phyloP scores from a whole-genome alignment of 2,888 invertebrate species.

The Leucophenga montana region DNA sequence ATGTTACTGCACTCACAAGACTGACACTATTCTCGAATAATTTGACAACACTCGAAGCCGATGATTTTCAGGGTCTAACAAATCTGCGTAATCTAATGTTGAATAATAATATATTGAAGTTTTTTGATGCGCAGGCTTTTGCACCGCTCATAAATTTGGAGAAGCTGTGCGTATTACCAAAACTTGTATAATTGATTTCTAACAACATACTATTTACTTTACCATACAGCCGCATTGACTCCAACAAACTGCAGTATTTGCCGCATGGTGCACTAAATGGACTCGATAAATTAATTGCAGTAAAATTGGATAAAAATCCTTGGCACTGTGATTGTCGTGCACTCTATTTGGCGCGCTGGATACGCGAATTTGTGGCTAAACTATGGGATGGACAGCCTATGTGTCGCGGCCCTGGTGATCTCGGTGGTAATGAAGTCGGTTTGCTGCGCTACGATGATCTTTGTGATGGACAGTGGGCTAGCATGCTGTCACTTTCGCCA shows the following conservation, averaged over 20 bases:
- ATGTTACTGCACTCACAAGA: conserved; percentile 72
- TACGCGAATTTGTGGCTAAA: conserved; percentile 73
- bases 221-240: conserved; percentile 74
- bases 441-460: conserved; percentile 78
- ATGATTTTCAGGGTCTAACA: conserved; percentile 74
- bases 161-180: conserved; percentile 73
- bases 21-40: conserved; percentile 77
- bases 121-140: conserved; percentile 73
- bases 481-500: conserved; percentile 76
- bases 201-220: conserved; percentile 4
- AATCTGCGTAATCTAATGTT: conserved; percentile 75
- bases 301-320: conserved; percentile 78
- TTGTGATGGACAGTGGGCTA: conserved; percentile 83
- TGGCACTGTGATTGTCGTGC: conserved; percentile 80
- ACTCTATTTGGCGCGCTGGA: conserved; percentile 78
- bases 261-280: conserved; percentile 77
- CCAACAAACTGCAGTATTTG: conserved; percentile 78
- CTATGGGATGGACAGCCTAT: conserved; percentile 75
- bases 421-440: conserved; percentile 74
- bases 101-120: conserved; percentile 77
- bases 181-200: neutral
- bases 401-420: conserved; percentile 75
- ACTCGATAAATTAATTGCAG: conserved; percentile 75
- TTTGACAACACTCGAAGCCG: conserved; percentile 72
- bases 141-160: conserved; percentile 72